These are phyloP conservation scores for Heteronetta atricapilla DNA, from an alignment of 2,113 vertebrate species.

Conservation along the genomic window DNA sequence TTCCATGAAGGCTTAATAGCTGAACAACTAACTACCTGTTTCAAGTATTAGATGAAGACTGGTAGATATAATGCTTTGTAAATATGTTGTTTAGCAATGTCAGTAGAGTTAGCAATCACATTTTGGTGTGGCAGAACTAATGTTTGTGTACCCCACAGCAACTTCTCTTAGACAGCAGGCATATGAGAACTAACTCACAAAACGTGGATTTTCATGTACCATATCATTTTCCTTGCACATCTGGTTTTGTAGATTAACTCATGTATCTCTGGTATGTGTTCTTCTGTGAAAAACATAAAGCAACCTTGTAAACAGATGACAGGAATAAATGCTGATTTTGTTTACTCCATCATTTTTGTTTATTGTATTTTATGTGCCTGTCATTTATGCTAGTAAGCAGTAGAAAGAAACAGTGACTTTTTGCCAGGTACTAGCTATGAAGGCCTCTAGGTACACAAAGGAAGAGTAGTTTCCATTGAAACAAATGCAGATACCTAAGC, in stretches of 20 bases:
- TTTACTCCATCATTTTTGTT: conserved; percentile 49
- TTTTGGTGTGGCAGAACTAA: background rate
- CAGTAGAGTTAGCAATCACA: background rate
- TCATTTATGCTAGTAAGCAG: background rate
- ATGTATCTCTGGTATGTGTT: conserved; percentile 9
- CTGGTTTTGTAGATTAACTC: conserved; percentile 23
- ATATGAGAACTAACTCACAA: background rate
- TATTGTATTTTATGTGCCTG: conserved; percentile 12
- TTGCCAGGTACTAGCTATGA: background rate
- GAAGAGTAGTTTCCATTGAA: background rate
- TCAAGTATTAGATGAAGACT: background rate
- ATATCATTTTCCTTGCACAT: background rate
- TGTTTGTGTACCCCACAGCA: background rate
- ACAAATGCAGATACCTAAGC: background rate
- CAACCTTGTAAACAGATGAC: conserved; percentile 13
- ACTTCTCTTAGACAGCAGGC: background rate
- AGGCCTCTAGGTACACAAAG: background rate
- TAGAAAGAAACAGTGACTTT: background rate
- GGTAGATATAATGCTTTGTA: background rate
- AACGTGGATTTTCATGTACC: background rate
- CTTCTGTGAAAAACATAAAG: conserved; percentile 15
- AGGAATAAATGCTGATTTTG: conserved; percentile 70
- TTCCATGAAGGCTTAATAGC: conserved; percentile 74
- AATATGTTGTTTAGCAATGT: background rate
- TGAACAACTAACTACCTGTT: conserved; percentile 29